Evolutionary conservation across 2,888 invertebrate species (phyloP), one percentile per base, ranked within the genome.

Genomic region (Tetragonula carbonaria): DNA sequence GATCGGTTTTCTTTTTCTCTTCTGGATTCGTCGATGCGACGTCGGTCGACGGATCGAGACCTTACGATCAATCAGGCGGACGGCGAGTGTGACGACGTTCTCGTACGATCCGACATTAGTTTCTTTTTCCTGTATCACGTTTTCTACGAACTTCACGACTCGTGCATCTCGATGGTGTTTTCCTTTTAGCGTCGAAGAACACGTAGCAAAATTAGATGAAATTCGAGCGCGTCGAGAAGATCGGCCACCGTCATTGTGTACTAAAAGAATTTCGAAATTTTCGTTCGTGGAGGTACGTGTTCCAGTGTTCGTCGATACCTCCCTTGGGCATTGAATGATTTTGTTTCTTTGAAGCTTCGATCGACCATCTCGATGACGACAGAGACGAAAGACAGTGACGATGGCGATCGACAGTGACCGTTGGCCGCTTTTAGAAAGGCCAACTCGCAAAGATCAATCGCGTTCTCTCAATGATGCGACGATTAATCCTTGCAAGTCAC

Each of bases 51-150:
- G 6, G 18, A 18, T 62, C 28, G 51, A 33, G 21, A 38, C 53
- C 33, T 67, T 38, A 23, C n/a, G 45, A 38, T 45, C 4, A 62
- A 62, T 62, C 62, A 23, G 33, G 33, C 33, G 33, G 33, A 33
- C 33, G 16, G 23, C 23, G n/a, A 57, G 57, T n/a, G 57, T n/a
- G 57, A n/a, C 57, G 57, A n/a, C n/a, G 57, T n/a, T 57, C 45
- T 55, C 62, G 23, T 63, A 21, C 28, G 59, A 23, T 38, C 6
- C 53, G 28, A 59, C 13, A 38, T 33, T 28, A 16, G 4, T 72
- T 50, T 70, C 84, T 73, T 87, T 75, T 73, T 87, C 78, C 59
- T 50, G 53, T 74, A 16, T 4, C 67, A 63, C 72, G 51, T 74
- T 84, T 82, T 73, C 62, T 65, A 73, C 82, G 57, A n/a, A 77